Base-by-base conservation (phyloP, 2,113 vertebrate genomes). In the Dicaeum eximium region DNA sequence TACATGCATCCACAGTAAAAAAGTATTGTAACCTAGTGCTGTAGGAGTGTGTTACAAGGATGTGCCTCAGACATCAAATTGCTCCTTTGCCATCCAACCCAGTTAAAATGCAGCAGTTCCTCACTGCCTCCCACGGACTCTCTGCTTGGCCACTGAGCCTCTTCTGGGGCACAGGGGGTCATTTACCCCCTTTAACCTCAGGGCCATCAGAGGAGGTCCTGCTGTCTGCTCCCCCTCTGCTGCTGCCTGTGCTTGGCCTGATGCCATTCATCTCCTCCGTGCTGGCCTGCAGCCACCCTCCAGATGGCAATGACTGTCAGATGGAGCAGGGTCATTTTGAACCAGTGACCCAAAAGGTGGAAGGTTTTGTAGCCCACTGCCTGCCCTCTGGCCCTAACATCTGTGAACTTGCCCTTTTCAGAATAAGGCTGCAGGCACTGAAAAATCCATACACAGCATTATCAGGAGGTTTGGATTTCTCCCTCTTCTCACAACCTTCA, bases 241-340 rank as follows among this genome's bases (percentile, higher is more conserved):
- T 80, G 70, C 86, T 89, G 78, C 56, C 85, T 47, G 54, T 38
- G 70, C 71, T 60, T 27, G 40, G 79, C 75, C 54, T 83, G 88
- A 30, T 86, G 85, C 90, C 90, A 80, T 21, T 30, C 93, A n/a
- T 80, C 67, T 30, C 48, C 28, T 83, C 85, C 3, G 2, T 3
- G 67, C 13, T 96, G 94, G 92, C 85, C 90, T 78, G 88, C 75
- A 96, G 93, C 85, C 92, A 90, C 82, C 69, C 92, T 86, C 18
- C 94, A 96, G 95, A 94, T 95, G 96, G 95, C 90, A 78, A 86
- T 61, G 95, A 67, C 94, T 94, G 93, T 93, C 72, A 92, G 64
- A 80, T 67, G 90, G 86, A 90, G 90, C 60, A 67, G 88, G 65
- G 42, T 57, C 16, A 81, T 57, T 90, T 13, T 84, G 82, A 97